Percentiles rank a stretch among this genome's conserved stretches.
Evolutionary conservation across 2,888 invertebrate genomes (phyloP).

Genomic region (Diaphora mendica): DNA sequence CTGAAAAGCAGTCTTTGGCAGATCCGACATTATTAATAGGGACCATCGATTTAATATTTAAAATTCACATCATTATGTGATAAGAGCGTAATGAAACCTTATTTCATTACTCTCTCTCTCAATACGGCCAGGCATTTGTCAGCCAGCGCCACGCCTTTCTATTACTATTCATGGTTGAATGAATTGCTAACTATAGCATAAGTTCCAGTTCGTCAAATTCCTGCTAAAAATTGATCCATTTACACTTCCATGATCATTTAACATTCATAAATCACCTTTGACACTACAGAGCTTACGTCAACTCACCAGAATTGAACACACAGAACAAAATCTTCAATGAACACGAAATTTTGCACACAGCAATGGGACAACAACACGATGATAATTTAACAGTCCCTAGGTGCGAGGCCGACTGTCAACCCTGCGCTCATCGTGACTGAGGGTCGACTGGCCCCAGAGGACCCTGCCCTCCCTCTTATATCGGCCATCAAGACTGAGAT

Average conservation of each 20-base stretch:
- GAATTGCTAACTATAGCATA: no score
- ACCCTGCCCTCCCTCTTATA: slow-evolving; percentile 94
- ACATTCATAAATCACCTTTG: background rate
- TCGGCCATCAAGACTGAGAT: slow-evolving; percentile 93
- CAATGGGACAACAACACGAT: slow-evolving; percentile 63
- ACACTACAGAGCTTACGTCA: slow-evolving; percentile 14
- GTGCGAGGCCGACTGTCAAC: slow-evolving; percentile 65
- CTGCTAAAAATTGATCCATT: background rate
- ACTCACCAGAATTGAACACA: slow-evolving; percentile 14
- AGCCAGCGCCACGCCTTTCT: no score
- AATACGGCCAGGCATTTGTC: no score
- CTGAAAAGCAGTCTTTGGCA: no score
- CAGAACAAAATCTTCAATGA: slow-evolving; percentile 29
- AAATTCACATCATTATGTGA: no score
- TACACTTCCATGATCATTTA: background rate
- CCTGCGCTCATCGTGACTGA: slow-evolving; percentile 84
- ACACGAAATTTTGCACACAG: slow-evolving; percentile 56
- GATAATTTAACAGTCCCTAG: slow-evolving; percentile 67
- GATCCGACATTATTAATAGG: no score
- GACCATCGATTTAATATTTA: no score
- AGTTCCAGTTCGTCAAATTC: no score
- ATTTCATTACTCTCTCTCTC: no score
- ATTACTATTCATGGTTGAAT: no score
- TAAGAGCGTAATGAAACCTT: no score
- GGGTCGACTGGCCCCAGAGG: slow-evolving; percentile 86